Evolutionary conservation across 2,113 vertebrate genomes (phyloP), one percentile per base, ranked within the genome.

Genomic region (Heterotis niloticus): DNA sequence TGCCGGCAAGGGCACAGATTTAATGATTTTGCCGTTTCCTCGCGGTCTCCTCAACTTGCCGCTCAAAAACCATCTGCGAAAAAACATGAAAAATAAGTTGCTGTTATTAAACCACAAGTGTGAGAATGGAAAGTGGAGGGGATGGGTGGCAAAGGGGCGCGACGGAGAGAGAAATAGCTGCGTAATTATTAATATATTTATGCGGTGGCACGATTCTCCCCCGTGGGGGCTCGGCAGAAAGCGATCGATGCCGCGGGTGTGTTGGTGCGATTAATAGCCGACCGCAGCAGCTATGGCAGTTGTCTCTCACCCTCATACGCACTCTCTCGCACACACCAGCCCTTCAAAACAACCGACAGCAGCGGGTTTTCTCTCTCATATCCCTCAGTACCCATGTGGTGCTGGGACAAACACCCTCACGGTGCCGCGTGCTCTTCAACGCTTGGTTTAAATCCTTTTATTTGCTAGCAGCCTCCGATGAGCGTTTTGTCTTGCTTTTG

Each of bases 401-500:
- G 7, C 34, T 44, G 34, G 34, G 34, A 44, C 34, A 44, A 44
- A 44, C 34, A 44, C 34, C 34, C 7, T 44, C 7, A 7, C 34
- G 34, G 3, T 44, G 7, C 34, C 7, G 34, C 34, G 7, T 44
- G 34, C 7, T 44, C 34, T 7, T 44, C 7, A 44, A 44, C 7
- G 34, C 7, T 44, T 44, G 34, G 3, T 44, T 4, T 2, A 44
- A 44, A 44, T 44, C 34, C 34, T 44, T 44, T 44, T 44, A 44
- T 44, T 70, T 70, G 20, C 16, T 20, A 10, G 10, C 9, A 14
- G 14, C 68, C 68, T 70, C 34, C 34, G 7, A 7, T 44, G 34
- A 44, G 34, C 2, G 34, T 44, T 44, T 44, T 44, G 2, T 67
- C 72, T 75, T 86, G 77, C 82, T 86, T 88, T 79, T 79, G 62